These are phyloP conservation scores for Dendrolimus punctatus DNA, from an alignment of 1,140 invertebrate genomes.

Conservation along the genomic window DNA sequence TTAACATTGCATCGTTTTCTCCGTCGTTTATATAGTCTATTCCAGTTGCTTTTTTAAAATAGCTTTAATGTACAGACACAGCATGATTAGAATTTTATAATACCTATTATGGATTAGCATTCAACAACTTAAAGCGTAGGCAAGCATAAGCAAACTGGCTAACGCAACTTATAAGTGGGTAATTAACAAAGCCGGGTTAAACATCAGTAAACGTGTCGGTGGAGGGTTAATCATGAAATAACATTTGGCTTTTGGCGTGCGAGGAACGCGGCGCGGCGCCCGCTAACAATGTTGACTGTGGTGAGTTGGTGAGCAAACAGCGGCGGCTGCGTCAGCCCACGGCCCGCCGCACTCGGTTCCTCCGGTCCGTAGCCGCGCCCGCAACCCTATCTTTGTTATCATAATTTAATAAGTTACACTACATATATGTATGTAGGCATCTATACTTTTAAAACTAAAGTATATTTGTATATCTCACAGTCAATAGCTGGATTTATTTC, in stretches of 20 bases:
- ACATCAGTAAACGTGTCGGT: constrained; percentile 36
- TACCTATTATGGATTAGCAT: no score
- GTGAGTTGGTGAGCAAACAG: constrained; percentile 45
- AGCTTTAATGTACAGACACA: no score
- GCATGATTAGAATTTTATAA: no score
- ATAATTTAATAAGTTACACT: constrained; percentile 10
- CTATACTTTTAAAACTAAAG: no score
- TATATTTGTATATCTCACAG: no score
- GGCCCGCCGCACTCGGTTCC: constrained; percentile 27
- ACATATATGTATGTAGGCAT: constrained; percentile 13
- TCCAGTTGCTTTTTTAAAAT: no score
- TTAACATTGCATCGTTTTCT: no score
- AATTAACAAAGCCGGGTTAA: constrained; percentile 39
- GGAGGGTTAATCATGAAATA: constrained; percentile 60
- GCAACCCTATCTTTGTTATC: constrained; percentile 28
- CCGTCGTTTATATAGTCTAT: no score
- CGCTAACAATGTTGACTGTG: constrained; percentile 67
- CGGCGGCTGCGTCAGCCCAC: constrained; percentile 45
- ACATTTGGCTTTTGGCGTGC: constrained; percentile 36
- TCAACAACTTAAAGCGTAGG: no score
- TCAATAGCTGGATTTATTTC: no score
- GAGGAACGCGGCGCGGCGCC: constrained; percentile 16
- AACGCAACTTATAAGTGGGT: constrained; percentile 25
- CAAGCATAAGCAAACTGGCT: constrained; percentile 8
- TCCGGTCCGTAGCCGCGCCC: constrained; percentile 11